phyloP scores from a whole-genome alignment of 2,888 invertebrate genomes.

The Stenichneumon culpator region DNA sequence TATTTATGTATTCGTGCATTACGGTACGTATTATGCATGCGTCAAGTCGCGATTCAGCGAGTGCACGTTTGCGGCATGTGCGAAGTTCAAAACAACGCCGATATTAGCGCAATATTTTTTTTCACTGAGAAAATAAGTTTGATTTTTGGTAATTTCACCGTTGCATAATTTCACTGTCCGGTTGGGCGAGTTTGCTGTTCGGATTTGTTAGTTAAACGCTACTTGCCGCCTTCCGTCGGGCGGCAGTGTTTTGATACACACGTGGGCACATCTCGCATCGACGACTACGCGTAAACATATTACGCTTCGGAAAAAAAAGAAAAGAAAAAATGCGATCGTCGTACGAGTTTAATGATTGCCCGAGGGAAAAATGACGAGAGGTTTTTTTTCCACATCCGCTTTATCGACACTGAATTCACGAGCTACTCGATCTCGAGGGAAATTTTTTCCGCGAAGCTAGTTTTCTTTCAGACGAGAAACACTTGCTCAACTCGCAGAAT shows the following conservation, averaged over 20 bases:
- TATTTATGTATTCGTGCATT: constrained; percentile 8
- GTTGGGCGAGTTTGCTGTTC: too few relatives aligned
- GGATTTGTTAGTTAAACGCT: not conserved
- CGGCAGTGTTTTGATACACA: not conserved
- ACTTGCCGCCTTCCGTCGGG: not conserved
- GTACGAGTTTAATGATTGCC: not conserved
- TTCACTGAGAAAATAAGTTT: not conserved
- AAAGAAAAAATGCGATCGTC: not conserved
- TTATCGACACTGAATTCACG: not conserved
- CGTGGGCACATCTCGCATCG: not conserved
- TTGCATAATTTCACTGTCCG: not conserved
- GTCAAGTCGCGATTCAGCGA: not conserved
- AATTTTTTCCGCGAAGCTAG: constrained; percentile 13
- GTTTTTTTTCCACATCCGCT: not conserved
- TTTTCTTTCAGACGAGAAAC: not conserved
- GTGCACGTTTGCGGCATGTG: not conserved
- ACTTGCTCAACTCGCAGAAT: not conserved
- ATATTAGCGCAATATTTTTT: not conserved
- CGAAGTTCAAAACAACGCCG: constrained; percentile 10
- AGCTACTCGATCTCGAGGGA: not conserved
- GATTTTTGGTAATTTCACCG: not conserved
- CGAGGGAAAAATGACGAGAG: not conserved
- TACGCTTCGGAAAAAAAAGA: not conserved
- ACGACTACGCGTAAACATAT: not conserved
- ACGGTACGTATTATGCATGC: not conserved